Percentiles rank a stretch among this genome's conserved stretches.
Evolutionary conservation across 2,113 vertebrate species (phyloP).

Genomic region (Patagioenas fasciata): DNA sequence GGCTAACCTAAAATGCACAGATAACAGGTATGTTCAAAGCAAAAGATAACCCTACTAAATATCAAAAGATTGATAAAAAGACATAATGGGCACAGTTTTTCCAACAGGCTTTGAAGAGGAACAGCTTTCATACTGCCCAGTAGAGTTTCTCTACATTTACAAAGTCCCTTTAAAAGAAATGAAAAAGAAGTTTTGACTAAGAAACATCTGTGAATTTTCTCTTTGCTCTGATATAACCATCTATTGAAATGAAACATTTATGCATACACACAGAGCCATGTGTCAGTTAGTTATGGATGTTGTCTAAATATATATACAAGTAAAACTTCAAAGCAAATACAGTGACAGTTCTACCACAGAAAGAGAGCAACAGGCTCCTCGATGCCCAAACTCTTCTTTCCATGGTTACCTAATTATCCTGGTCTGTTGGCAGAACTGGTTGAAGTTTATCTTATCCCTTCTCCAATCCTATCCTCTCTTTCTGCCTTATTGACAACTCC

Average conservation of each 20-base stretch:
- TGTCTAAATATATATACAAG: neutral
- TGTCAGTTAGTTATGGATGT: neutral
- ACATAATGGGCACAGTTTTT: neutral
- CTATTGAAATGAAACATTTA: neutral
- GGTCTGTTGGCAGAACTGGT: neutral
- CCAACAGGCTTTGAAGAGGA: neutral
- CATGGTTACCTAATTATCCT: neutral
- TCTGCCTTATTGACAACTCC: neutral
- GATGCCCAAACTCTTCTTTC: neutral
- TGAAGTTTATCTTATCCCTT: neutral
- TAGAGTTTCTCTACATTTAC: neutral
- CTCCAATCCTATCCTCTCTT: neutral
- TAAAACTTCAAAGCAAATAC: neutral
- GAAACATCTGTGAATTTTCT: neutral
- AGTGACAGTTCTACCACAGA: neutral
- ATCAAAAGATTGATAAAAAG: neutral
- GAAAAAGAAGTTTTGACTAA: neutral
- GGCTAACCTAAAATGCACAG: neutral
- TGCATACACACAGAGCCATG: neutral
- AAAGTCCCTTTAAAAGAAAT: neutral
- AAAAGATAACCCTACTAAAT: neutral
- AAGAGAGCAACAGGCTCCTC: neutral
- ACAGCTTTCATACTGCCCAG: neutral
- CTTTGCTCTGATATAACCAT: neutral
- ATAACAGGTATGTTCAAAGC: neutral